phyloP scores from a whole-genome alignment of 2,113 vertebrate species.

The Garra rufa region DNA sequence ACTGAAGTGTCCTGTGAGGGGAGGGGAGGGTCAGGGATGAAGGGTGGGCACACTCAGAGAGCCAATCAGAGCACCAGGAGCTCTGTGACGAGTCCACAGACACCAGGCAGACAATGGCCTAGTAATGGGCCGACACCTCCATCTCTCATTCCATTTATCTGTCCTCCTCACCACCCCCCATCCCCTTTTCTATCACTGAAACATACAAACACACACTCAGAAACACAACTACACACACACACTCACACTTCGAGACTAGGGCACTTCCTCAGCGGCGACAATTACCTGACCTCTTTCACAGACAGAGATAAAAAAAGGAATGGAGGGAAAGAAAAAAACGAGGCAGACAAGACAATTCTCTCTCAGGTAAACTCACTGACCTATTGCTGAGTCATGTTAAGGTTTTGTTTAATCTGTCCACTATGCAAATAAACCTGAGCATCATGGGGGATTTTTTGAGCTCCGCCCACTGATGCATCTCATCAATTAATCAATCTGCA shows the following conservation, averaged over 20 bases:
- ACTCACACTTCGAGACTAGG: background rate
- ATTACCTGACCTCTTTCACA: constrained; percentile 22
- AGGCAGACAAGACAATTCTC: constrained; percentile 11
- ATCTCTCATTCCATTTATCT: constrained; percentile 48
- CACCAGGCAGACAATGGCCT: constrained; percentile 75
- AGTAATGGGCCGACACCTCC: constrained; percentile 68
- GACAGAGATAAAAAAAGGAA: constrained; percentile 39
- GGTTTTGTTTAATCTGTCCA: background rate
- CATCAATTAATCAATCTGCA: background rate
- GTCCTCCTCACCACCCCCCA: constrained; percentile 36
- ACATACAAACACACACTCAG: constrained; percentile 19
- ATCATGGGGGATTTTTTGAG: background rate
- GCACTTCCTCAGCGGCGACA: background rate
- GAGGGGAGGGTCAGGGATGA: constrained; percentile 30
- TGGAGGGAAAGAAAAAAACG: constrained; percentile 27
- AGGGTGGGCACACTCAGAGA: constrained; percentile 34
- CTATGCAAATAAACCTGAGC: background rate
- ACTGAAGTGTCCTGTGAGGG: constrained; percentile 47
- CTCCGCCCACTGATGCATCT: constrained; percentile 2
- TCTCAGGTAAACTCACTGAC: background rate
- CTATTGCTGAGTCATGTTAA: background rate
- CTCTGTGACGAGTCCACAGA: constrained; percentile 68
- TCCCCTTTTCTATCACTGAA: constrained; percentile 30
- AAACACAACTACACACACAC: background rate
- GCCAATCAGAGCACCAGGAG: constrained; percentile 64